Percentiles rank a stretch among this genome's conserved stretches.
Evolutionary conservation across 2,113 vertebrate genomes (phyloP).

Genomic region (Acanthochromis polyacanthus): DNA sequence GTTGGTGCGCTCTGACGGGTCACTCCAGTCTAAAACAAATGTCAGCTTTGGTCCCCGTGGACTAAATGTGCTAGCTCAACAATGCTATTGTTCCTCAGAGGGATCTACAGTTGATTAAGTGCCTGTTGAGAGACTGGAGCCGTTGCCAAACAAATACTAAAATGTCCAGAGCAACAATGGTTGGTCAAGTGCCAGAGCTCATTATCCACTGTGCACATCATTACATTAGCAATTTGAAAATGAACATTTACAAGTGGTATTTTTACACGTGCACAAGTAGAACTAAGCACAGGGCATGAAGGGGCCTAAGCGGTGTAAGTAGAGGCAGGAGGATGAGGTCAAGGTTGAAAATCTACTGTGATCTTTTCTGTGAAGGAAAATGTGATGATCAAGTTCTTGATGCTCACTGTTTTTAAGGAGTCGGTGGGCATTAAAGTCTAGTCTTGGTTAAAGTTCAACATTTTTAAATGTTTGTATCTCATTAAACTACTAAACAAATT

Average conservation of each 20-base stretch:
- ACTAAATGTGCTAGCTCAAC: slow-evolving; percentile 35
- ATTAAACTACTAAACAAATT: not conserved
- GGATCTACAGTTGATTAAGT: slow-evolving; percentile 69
- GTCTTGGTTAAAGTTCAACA: too few species aligned
- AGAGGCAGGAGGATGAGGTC: too few species aligned
- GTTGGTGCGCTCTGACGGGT: slow-evolving; percentile 25
- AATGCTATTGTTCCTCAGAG: slow-evolving; percentile 59
- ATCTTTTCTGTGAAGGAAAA: too few species aligned
- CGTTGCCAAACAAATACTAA: slow-evolving; percentile 51
- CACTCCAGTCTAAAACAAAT: slow-evolving; percentile 47
- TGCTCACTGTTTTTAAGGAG: too few species aligned
- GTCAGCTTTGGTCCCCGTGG: slow-evolving; percentile 42
- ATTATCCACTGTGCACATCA: slow-evolving; percentile 15
- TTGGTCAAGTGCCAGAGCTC: slow-evolving; percentile 39
- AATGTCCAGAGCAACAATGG: slow-evolving; percentile 45
- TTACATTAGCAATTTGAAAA: slow-evolving; percentile 11
- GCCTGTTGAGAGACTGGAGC: slow-evolving; percentile 56
- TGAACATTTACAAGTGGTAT: not conserved
- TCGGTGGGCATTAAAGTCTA: too few species aligned
- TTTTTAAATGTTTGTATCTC: not conserved
- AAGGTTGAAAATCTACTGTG: too few species aligned
- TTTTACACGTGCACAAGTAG: not conserved
- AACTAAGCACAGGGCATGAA: not conserved
- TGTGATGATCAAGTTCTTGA: too few species aligned
- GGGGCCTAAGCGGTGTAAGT: too few species aligned